Evolutionary conservation across 2,888 invertebrate genomes (phyloP).

Genomic region (Ellobium chinense): DNA sequence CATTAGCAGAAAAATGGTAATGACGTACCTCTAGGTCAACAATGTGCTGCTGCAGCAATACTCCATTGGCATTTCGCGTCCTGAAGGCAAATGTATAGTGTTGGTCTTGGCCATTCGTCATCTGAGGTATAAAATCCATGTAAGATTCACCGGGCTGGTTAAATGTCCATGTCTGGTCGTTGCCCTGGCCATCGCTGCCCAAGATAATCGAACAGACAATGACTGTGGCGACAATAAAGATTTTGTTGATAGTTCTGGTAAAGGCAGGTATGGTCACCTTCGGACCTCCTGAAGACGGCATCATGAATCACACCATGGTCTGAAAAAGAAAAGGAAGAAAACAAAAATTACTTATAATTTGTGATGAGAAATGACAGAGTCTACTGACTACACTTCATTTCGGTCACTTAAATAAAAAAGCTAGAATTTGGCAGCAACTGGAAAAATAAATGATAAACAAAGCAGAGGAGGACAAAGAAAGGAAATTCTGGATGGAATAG

Average conservation of each 20-base stretch:
- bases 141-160: constrained; percentile 59
- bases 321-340: constrained; percentile 25
- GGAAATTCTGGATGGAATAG: no score
- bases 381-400: no score
- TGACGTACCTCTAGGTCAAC: constrained; percentile 37
- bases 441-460: no score
- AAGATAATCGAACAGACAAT: background rate
- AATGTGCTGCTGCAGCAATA: constrained; percentile 66
- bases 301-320: constrained; percentile 48
- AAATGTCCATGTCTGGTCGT: constrained; percentile 60
- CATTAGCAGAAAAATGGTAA: no score
- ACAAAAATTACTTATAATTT: background rate
- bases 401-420: no score
- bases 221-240: background rate
- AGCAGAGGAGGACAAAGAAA: no score
- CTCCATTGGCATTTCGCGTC: constrained; percentile 63
- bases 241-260: background rate
- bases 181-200: background rate
- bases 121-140: constrained; percentile 58
- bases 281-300: constrained; percentile 13
- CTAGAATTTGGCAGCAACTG: no score
- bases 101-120: constrained; percentile 58
- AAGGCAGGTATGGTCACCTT: background rate
- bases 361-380: no score
- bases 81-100: constrained; percentile 61